Conservation (phyloP, 2,888 invertebrate genomes). For the Tipula confusa region DNA sequence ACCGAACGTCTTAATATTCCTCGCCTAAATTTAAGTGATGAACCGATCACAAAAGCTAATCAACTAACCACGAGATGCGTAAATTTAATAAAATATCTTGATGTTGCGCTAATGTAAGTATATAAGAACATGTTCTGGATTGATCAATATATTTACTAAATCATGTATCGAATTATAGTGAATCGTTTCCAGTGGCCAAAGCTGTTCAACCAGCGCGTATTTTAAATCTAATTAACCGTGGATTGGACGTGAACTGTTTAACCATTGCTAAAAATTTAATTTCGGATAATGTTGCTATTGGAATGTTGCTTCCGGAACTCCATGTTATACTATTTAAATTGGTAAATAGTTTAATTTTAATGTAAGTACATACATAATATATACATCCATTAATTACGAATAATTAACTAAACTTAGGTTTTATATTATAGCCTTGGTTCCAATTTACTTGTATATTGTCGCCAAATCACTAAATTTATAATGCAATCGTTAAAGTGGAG, state of each 20-base stretch:
- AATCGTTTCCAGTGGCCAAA: slow-evolving; percentile 44
- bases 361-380: slow-evolving; percentile 41
- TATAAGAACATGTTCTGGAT: neutral
- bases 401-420: neutral
- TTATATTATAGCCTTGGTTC: neutral
- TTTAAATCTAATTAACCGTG: slow-evolving; percentile 41
- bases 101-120: slow-evolving; percentile 34
- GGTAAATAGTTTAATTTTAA: slow-evolving; percentile 39
- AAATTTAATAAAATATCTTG: slow-evolving; percentile 39
- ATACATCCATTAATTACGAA: neutral
- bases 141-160: neutral
- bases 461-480: slow-evolving; percentile 39
- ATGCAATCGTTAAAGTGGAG: slow-evolving; percentile 43
- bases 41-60: slow-evolving; percentile 40
- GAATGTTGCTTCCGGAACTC: slow-evolving; percentile 40
- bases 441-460: slow-evolving; percentile 40
- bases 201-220: slow-evolving; percentile 40
- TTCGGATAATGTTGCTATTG: slow-evolving; percentile 41
- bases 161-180: slow-evolving; percentile 36
- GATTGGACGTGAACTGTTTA: slow-evolving; percentile 40
- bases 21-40: slow-evolving; percentile 37
- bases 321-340: slow-evolving; percentile 40
- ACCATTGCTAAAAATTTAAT: slow-evolving; percentile 40
- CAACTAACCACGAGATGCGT: slow-evolving; percentile 39
- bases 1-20: slow-evolving; percentile 35